Conservation (phyloP, 1,140 invertebrate species). For the Drosophila novamexicana region DNA sequence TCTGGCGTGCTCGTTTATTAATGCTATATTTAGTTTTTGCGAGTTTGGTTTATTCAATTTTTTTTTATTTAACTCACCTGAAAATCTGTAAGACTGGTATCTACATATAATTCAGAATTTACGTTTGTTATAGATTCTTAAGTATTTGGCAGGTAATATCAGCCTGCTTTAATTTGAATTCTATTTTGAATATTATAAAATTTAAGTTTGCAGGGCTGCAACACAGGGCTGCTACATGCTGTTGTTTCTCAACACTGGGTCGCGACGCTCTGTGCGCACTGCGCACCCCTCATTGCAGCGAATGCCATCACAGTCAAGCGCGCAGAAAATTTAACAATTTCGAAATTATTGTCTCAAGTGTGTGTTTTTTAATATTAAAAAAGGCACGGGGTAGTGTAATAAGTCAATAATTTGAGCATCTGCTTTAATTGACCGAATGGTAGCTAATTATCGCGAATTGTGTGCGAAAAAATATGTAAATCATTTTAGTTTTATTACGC, state of each 20-base stretch:
- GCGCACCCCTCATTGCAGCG: slow-evolving; percentile 19
- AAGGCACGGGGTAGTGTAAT: background rate
- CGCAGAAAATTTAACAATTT: slow-evolving; percentile 39
- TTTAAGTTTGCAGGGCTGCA: background rate
- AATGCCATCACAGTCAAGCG: slow-evolving; percentile 18
- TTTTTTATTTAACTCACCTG: background rate
- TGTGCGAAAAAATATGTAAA: slow-evolving; percentile 1
- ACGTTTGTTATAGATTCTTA: background rate
- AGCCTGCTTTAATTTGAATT: slow-evolving; percentile 7
- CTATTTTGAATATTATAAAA: background rate
- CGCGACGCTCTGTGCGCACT: slow-evolving; percentile 20
- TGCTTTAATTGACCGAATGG: background rate
- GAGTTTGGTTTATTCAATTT: background rate
- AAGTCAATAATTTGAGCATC: background rate
- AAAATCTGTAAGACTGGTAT: slow-evolving; percentile 1
- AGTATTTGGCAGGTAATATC: background rate
- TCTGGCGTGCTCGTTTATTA: background rate
- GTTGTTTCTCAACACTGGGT: slow-evolving; percentile 18
- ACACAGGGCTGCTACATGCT: background rate
- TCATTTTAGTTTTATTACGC: slow-evolving; percentile 8
- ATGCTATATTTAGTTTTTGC: background rate
- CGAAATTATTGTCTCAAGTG: slow-evolving; percentile 27
- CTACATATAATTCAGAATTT: background rate
- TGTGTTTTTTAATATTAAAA: background rate
- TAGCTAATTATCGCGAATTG: slow-evolving; percentile 2